phyloP scores from a whole-genome alignment of 2,113 vertebrate species.

The Takifugu bimaculatus region DNA sequence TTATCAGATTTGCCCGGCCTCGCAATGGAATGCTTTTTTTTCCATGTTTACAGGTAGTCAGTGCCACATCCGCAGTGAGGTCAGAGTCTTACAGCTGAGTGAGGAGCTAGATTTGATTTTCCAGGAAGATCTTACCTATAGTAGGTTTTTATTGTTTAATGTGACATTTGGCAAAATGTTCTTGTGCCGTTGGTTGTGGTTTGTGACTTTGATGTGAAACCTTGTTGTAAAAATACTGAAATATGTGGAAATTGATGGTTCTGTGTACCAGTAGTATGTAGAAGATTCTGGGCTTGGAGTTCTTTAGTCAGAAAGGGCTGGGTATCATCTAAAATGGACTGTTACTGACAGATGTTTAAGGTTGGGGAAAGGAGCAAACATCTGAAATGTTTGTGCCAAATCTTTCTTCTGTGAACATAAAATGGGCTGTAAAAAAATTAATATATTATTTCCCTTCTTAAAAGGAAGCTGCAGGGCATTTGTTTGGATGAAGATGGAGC shows the following conservation, averaged over 20 bases:
- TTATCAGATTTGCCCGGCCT: slow-evolving; percentile 29
- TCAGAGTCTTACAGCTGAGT: slow-evolving; percentile 11
- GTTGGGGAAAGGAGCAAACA: no score
- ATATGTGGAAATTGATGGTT: slow-evolving; percentile 11
- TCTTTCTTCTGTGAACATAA: neutral
- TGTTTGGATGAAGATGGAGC: no score
- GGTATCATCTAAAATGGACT: slow-evolving; percentile 12
- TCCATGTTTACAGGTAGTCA: slow-evolving; percentile 30
- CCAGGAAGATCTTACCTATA: slow-evolving; percentile 14
- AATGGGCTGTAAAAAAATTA: no score
- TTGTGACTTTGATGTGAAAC: slow-evolving; percentile 32
- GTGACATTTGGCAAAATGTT: slow-evolving; percentile 29
- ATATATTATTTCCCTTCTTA: no score
- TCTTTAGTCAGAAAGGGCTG: slow-evolving; percentile 15
- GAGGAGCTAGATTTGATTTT: neutral
- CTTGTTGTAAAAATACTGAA: slow-evolving; percentile 20
- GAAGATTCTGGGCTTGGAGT: slow-evolving; percentile 2
- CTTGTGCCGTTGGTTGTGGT: slow-evolving; percentile 43
- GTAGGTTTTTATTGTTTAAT: slow-evolving; percentile 22
- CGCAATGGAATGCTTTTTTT: slow-evolving; percentile 12
- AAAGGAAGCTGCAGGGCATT: no score
- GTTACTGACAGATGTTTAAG: neutral
- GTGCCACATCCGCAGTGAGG: slow-evolving; percentile 20
- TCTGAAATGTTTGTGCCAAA: neutral
- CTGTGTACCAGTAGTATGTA: slow-evolving; percentile 2